These are phyloP conservation scores for Phrynosoma blainvillii DNA, from an alignment of 2,113 vertebrate genomes.

Conservation along the genomic window DNA sequence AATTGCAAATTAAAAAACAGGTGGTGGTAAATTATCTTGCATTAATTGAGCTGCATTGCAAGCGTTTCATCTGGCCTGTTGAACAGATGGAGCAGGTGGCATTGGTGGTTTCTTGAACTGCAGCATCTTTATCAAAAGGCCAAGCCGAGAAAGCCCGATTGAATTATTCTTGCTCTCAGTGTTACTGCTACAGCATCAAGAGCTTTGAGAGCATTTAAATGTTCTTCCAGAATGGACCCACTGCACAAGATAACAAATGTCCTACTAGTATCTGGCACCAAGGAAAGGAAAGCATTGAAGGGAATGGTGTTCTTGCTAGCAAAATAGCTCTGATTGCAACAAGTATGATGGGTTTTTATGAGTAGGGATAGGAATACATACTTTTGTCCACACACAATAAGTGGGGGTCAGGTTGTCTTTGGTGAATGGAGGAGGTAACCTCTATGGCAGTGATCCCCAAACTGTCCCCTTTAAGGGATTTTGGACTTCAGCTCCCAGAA, in stretches of 20 bases:
- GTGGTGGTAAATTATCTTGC: not conserved
- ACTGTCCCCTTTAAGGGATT: too few relatives aligned
- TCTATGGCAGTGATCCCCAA: too few relatives aligned
- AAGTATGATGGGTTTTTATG: not conserved
- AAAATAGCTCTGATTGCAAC: not conserved
- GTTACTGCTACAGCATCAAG: not conserved
- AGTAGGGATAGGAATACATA: too few relatives aligned
- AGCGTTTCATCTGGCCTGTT: not conserved
- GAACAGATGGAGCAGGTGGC: not conserved
- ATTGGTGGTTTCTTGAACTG: conserved; percentile 17
- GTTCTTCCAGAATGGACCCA: not conserved
- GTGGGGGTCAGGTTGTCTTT: too few relatives aligned
- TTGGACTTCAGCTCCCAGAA: too few relatives aligned
- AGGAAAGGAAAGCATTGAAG: too few relatives aligned
- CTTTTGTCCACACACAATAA: too few relatives aligned
- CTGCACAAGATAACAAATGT: not conserved
- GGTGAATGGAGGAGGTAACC: too few relatives aligned
- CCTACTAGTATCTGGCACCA: not conserved
- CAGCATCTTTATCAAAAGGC: conserved; percentile 8
- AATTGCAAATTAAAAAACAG: not conserved
- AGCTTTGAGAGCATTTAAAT: conserved; percentile 4
- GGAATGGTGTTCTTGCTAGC: not conserved
- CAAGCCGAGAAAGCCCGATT: not conserved
- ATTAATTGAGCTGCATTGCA: not conserved
- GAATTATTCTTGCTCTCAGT: not conserved